Evolutionary conservation across 2,113 vertebrate species (phyloP), one percentile per base, ranked within the genome.

Genomic region (Epinephelus fuscoguttatus): DNA sequence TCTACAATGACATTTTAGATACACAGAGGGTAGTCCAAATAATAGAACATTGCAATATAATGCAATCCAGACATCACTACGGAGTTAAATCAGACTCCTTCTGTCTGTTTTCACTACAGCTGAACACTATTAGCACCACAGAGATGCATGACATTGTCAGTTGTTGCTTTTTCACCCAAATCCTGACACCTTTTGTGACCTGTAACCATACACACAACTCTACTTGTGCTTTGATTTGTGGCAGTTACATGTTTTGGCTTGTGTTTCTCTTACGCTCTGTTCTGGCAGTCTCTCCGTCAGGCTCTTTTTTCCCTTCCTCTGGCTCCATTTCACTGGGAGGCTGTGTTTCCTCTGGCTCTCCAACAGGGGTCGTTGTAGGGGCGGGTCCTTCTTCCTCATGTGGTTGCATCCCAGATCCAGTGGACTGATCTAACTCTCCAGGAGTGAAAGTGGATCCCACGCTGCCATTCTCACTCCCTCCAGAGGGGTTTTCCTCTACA

Each of bases 321-420:
- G 0, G 1, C 18, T 42, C 80, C 5, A 25, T 45, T 10, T 73
- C 56, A 2, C 1, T 0, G 47, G 25, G 1, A 8, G 6, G 0
- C 10, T 57, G 56, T 27, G 55, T 27, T 80, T 70, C 4, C 1
- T 19, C 37, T 4, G 74, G 4, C 2, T 66, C 42, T 25, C 55
- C 75, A 60, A 45, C 56, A 74, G 70, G 37, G 70, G 52, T 13
- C 13, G 27, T 19, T 3, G 61, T 1, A 55, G 69, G 4, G 12
- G 0, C 0, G 15, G 49, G 4, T 3, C 74, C 83, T 3, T 76
- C 83, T 4, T 84, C 82, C 14, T 78, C 81, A 19, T 55, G 1
- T 1, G 59, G 47, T 21, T 0, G 0, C 57, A 86, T 77, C 60
- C 90, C 92, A 45, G 92, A 94, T 30, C 91, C 93, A 13, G 23